Conservation (phyloP, 2,113 vertebrate species). For the Perognathus longimembris region DNA sequence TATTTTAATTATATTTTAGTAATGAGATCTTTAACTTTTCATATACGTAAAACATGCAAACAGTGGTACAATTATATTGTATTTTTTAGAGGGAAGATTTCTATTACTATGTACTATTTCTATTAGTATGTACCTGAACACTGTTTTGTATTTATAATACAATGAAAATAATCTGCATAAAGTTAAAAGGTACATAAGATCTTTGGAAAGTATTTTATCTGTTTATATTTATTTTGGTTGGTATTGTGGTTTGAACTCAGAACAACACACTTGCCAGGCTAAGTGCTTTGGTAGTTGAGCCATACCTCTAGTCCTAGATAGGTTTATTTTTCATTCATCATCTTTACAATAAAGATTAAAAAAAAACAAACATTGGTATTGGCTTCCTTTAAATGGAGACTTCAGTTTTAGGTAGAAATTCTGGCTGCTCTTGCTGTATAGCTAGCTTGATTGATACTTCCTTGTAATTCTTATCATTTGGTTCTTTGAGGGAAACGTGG, state of each 20-base stretch:
- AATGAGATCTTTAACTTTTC: background rate
- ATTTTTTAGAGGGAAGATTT: background rate
- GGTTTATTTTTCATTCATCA: conserved; percentile 17
- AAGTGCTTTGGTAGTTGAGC: no score
- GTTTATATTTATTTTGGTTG: no score
- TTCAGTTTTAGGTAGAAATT: conserved; percentile 8
- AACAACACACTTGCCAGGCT: no score
- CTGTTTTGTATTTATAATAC: background rate
- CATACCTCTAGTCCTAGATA: no score
- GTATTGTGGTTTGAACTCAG: no score
- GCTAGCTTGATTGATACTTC: background rate
- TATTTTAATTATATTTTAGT: background rate
- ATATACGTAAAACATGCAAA: background rate
- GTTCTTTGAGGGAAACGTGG: background rate
- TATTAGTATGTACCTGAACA: background rate
- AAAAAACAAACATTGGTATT: background rate
- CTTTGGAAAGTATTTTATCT: no score
- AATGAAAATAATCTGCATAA: background rate
- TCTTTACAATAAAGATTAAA: no score
- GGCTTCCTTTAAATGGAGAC: background rate
- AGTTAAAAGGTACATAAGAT: background rate
- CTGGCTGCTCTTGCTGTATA: background rate
- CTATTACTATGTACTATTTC: background rate
- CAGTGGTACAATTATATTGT: background rate
- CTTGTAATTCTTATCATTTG: background rate